Conservation (phyloP, 2,888 invertebrate species). For the Apocheima hispidaria region DNA sequence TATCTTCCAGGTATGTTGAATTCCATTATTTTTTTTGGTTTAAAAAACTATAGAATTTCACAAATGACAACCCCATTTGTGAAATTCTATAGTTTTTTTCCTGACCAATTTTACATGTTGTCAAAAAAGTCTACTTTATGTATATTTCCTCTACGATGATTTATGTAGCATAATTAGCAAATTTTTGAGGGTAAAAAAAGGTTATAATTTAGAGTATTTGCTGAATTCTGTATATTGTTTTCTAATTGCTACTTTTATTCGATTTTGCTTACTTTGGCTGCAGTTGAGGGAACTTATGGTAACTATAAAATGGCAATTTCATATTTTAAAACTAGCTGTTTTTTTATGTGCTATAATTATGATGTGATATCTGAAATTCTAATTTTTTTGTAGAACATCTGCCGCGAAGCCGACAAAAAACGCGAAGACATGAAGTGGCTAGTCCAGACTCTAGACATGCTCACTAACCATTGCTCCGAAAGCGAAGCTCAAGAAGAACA, state of each 20-base stretch:
- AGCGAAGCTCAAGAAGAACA: slow-evolving; percentile 93
- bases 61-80: no score
- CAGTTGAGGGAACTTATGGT: slow-evolving; percentile 50
- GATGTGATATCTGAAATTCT: neutral
- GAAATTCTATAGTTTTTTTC: neutral
- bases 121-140: no score
- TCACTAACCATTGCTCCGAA: slow-evolving; percentile 93
- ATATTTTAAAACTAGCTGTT: neutral
- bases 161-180: no score
- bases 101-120: neutral
- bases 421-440: slow-evolving; percentile 98
- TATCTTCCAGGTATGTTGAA: slow-evolving; percentile 91
- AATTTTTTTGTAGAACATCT: slow-evolving; percentile 89
- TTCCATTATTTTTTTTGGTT: no score
- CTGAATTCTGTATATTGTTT: neutral
- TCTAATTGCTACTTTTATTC: slow-evolving; percentile 32
- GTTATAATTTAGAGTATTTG: neutral
- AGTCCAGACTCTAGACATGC: slow-evolving; percentile 94
- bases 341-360: neutral
- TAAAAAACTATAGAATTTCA: no score
- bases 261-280: slow-evolving; percentile 40
- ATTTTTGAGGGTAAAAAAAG: no score
- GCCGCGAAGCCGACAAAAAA: slow-evolving; percentile 95
- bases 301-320: slow-evolving; percentile 28
- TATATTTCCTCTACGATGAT: no score